A percentile compares a stretch with the other conserved stretches of the same genome.
Conservation (phyloP, 1,140 invertebrate species). For the Zaprionus vittiger region DNA sequence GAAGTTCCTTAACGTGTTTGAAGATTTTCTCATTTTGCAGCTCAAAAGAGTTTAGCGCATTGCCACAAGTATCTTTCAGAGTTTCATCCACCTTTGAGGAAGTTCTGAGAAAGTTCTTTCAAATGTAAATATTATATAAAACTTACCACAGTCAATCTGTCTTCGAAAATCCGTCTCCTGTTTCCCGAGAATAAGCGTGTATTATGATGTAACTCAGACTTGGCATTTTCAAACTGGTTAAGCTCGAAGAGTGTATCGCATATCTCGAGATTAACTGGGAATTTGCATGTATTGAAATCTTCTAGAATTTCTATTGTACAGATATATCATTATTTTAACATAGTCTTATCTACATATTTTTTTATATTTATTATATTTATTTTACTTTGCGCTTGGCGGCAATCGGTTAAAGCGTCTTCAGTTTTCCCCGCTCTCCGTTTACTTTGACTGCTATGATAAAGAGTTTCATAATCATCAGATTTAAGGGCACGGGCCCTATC, state of each 20-base stretch:
- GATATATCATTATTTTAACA: not conserved
- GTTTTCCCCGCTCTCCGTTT: constrained; percentile 58
- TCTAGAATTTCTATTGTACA: constrained; percentile 28
- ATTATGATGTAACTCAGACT: constrained; percentile 69
- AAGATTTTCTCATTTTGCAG: constrained; percentile 53
- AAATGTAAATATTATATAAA: not conserved
- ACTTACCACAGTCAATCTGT: constrained; percentile 65
- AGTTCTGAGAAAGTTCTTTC: not conserved
- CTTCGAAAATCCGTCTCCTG: constrained; percentile 58
- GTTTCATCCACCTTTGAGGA: constrained; percentile 60
- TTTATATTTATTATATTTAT: too few relatives aligned
- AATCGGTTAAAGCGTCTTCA: constrained; percentile 53
- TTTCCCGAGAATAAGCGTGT: constrained; percentile 60
- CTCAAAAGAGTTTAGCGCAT: constrained; percentile 61
- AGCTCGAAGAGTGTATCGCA: constrained; percentile 72
- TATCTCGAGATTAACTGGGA: constrained; percentile 59
- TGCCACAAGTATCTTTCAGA: constrained; percentile 65
- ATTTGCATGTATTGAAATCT: constrained; percentile 10
- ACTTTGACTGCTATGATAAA: constrained; percentile 64
- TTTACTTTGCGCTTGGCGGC: constrained; percentile 53
- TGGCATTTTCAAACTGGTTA: constrained; percentile 69
- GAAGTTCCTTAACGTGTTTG: constrained; percentile 30
- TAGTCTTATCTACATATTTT: not conserved
- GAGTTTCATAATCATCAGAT: constrained; percentile 49
- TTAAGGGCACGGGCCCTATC: constrained; percentile 58